Base-by-base conservation (phyloP, 2,797 vertebrate genomes). In the Falco naumanni region DNA sequence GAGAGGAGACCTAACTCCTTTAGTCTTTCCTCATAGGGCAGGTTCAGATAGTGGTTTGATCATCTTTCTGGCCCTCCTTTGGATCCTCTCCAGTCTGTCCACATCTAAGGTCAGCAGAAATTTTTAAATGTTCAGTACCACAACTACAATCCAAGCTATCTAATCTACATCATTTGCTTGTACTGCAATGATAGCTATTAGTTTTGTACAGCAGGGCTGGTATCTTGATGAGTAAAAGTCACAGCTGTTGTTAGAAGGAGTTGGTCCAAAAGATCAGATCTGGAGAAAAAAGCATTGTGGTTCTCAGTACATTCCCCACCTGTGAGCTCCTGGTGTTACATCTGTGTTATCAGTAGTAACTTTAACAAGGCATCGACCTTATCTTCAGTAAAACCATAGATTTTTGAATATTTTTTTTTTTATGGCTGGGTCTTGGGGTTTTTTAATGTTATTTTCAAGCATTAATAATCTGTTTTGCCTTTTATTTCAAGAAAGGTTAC, bases 381-480 rank as follows among this genome's bases (percentile, higher is more conserved):
- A 47, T 8, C 31, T 59, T 64, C 34, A 39, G 24, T 50, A 18
- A 89, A 41, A 70, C 4, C 22, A 72, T 22, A 72, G 11, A 33
- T 37, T 34, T 64, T 16, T 45, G 16, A 45, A 39, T 39, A 18
- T 45, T 17, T 17, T 41, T 5, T 20, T 31, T 43, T 50, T 85
- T 28, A 54, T 33, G 50, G 7, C 5, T 2, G 2, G 3, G 2
- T 43, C 6, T 47, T 43, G 17, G 18, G 14, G 1, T 0, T 4
- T 0, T 53, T 41, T 75, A 53, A 77, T 61, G 16, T 19, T 78
- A 24, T 76, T 88, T 89, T 76, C 56, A 84, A 86, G 34, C 29
- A 69, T 43, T 75, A 72, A 51, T 84, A 75, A 70, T 41, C 6
- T 61, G 37, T 69, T 93, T 78, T 93, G 21, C 39, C 28, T 89